phyloP scores from a whole-genome alignment of 2,113 vertebrate species.

The Henicopernis longicauda region DNA sequence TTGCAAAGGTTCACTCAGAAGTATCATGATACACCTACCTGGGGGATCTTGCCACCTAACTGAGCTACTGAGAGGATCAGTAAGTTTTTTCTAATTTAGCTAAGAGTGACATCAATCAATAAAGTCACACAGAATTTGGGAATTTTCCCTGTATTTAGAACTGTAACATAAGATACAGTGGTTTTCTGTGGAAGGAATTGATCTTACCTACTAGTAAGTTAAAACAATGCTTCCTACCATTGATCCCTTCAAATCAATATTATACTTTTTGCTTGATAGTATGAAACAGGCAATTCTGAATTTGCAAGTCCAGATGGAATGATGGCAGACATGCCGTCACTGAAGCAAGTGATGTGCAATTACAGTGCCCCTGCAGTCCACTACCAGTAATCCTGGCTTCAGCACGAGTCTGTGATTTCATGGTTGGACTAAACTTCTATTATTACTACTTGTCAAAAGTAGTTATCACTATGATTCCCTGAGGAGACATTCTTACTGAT shows the following conservation, averaged over 20 bases:
- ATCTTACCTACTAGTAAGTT: neutral
- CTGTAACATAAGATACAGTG: neutral
- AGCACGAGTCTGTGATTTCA: neutral
- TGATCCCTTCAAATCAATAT: neutral
- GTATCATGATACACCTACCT: neutral
- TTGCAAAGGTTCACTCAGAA: neutral
- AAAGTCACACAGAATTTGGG: neutral
- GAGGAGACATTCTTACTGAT: constrained; percentile 31
- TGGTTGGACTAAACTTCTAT: constrained; percentile 33
- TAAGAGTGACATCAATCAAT: neutral
- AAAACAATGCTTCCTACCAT: constrained; percentile 10
- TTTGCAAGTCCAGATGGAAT: neutral
- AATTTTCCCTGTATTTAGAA: neutral
- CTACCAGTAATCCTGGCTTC: neutral
- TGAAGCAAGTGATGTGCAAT: neutral
- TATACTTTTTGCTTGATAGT: neutral
- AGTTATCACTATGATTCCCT: constrained; percentile 42
- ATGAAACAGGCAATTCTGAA: neutral
- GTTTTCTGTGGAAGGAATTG: neutral
- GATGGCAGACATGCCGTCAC: neutral
- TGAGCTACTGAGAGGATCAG: neutral
- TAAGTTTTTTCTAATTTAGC: neutral
- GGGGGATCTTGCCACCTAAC: neutral
- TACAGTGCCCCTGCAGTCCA: constrained; percentile 15
- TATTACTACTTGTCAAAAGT: constrained; percentile 55